Base-by-base conservation (phyloP, 2,888 invertebrate genomes). In the Panzeria rudis region DNA sequence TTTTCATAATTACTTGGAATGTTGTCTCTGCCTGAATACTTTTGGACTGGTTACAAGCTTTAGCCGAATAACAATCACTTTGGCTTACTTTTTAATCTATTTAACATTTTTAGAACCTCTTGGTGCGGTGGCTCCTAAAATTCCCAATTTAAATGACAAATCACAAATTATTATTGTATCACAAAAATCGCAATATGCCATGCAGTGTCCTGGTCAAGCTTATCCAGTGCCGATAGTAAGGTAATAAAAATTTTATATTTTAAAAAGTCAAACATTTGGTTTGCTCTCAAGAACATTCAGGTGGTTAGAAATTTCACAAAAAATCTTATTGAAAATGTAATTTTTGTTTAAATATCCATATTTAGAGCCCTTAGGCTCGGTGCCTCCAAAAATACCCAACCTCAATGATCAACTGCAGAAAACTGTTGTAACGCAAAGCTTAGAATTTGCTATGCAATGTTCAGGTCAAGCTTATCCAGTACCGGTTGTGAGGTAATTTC, bases 381-480 rank as follows among this genome's bases (percentile, higher is more conserved):
- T 94, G 52, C 92, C 93, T 59, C 95, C 95, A 11, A 95, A 94
- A 91, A 94, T 95, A 87, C 83, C 86, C 0, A 94, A 94, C 83
- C 93, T 95, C 85, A 92, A 94, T 87, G 92, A 92, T 35, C 90
- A 92, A 73, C 89, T 90, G 68, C 92, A 91, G 87, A 88, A 90
- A 29, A 83, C 91, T 90, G 94, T 94, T 87, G 89, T 88, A 82
- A 91, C 92, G 87, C 89, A 93, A 88, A 92, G 92, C 76, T 91
- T 91, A 87, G 94, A 94, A 90, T 93, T 95, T 88, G 94, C 95
- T 47, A 93, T 96, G 89, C 93, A 95, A 89, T 96, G 96, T 92
- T 95, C 95, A 81, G 95, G 96, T 15, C 96, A 96, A 92, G 95
- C 95, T 35, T 96, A 94, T 92, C 96, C 96, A 64, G 95, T 95